These are phyloP conservation scores for Pica pica DNA, from an alignment of 2,113 vertebrate genomes.

Conservation along the genomic window DNA sequence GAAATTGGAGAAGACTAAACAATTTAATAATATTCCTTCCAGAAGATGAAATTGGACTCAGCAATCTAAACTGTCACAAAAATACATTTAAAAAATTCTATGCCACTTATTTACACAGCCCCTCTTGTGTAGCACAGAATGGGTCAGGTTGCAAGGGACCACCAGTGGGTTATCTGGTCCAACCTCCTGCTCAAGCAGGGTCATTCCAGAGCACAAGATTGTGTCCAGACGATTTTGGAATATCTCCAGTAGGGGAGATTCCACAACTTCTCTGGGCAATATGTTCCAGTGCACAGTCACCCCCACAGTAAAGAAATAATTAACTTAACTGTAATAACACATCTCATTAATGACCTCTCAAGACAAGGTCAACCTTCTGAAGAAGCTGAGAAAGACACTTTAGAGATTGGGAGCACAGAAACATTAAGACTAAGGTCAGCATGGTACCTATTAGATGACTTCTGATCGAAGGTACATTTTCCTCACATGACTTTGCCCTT, in stretches of 20 bases:
- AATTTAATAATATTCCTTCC: not conserved
- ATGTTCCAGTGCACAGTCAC: not conserved
- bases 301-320: not conserved
- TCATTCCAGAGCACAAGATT: not conserved
- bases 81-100: not conserved
- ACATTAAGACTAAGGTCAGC: not conserved
- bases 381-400: not conserved
- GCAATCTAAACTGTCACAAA: not conserved
- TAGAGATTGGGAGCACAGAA: not conserved
- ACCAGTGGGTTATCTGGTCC: not conserved
- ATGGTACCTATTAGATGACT: not conserved
- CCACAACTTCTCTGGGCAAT: not conserved
- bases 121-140: not conserved
- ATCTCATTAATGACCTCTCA: not conserved
- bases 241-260: not conserved
- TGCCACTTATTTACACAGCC: not conserved
- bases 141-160: not conserved
- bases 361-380: not conserved
- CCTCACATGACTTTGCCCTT: not conserved
- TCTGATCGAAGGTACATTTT: accelerated
- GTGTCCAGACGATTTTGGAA: not conserved
- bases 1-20: not conserved
- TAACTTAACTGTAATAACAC: not conserved
- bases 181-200: not conserved
- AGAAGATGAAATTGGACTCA: not conserved